Evolutionary conservation across 2,888 invertebrate genomes (phyloP), one percentile per base, ranked within the genome.

Genomic region (Andrena flavipes): DNA sequence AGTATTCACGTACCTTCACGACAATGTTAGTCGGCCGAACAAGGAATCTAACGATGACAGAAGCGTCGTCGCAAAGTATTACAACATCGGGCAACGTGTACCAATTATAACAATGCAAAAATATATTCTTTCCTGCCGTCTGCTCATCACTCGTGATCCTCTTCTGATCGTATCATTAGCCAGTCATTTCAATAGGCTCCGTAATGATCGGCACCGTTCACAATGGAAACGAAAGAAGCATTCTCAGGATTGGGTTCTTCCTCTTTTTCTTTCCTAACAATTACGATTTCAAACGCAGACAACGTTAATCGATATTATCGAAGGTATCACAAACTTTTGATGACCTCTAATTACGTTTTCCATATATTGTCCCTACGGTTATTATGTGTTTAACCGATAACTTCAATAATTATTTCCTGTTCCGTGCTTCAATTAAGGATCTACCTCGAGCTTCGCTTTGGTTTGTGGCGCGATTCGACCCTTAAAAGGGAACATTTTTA

Each of bases 321-420:
- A 81, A 76, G 73, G 73, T 83, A 83, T 83, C 83, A 81, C 83
- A 81, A 83, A 81, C 76, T 63, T 71, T 51, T 70, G 60, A 73
- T 77, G 42, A 73, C 60, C 70, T 74, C 76, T 77, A 65, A 71
- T 83, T 76, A 76, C 65, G 33, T 64, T 68, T 73, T 54, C 64
- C 63, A 64, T 60, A 80, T 76, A 82, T 82, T 82, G 80, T 82
- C 80, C 59, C 82, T 82, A 82, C 60, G 30, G 13, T 80, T 76
- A 76, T 71, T 80, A 67, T 72, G 49, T 56, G 49, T n/a, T 75
- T 64, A 48, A 80, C 20, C 70, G 56, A 26, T 60, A 48, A 72
- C 63, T 56, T 70, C 42, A 33, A 70, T 75, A 69, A 73, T 59
- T 73, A 68, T 2, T 63, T 56, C 10, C 51, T 6, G 20, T 7